Conservation (phyloP, 2,113 vertebrate species). For the Chionomys nivalis region DNA sequence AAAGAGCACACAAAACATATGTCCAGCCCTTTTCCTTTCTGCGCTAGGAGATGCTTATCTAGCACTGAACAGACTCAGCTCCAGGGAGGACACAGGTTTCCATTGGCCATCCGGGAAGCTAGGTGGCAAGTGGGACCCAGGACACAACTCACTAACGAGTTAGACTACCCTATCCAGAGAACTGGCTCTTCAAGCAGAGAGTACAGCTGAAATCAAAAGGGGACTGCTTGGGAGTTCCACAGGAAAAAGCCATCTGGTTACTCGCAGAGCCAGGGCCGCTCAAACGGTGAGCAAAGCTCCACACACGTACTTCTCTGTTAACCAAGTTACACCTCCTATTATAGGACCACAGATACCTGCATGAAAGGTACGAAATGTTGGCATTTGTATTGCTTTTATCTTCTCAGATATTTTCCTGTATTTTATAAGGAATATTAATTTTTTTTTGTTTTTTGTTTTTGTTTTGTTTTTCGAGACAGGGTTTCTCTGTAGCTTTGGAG, state of each 20-base stretch:
- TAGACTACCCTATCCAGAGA: background rate
- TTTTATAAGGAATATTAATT: background rate
- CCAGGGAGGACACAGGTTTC: constrained; percentile 27
- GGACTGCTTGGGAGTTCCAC: background rate
- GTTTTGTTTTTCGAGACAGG: too few species aligned
- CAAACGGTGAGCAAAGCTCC: background rate
- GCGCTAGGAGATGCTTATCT: background rate
- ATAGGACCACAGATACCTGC: background rate
- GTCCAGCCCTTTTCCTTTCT: background rate
- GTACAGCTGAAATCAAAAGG: background rate
- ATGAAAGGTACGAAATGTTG: constrained; percentile 48
- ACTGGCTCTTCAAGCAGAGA: background rate
- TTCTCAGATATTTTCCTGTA: constrained; percentile 35
- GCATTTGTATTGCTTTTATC: constrained; percentile 2
- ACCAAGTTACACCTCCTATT: constrained; percentile 15
- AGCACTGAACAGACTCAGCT: constrained; percentile 9
- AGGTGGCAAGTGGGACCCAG: constrained; percentile 12
- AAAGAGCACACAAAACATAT: background rate
- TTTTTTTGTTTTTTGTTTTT: too few species aligned
- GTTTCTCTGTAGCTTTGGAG: too few species aligned
- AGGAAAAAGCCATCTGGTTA: background rate
- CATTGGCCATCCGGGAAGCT: background rate
- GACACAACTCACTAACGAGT: background rate
- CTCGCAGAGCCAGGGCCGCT: background rate
- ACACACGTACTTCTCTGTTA: background rate